Percentiles rank a stretch among this genome's conserved stretches.
These are phyloP conservation scores for Zaprionus gabonicus DNA, from an alignment of 1,140 invertebrate species.

Conservation along the genomic window DNA sequence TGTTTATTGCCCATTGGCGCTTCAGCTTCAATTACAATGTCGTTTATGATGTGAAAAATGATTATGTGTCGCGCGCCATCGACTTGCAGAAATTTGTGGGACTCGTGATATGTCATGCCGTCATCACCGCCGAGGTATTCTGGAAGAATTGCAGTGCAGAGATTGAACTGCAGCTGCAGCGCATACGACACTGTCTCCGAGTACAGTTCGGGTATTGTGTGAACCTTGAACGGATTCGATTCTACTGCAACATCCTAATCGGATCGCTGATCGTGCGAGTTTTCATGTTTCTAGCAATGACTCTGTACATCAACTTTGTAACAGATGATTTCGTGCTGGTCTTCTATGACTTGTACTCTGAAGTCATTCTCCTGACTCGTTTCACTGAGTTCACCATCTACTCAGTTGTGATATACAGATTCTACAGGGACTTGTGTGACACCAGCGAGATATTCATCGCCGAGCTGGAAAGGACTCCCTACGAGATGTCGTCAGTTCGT, in stretches of 20 bases:
- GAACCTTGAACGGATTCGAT: constrained; percentile 16
- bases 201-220: constrained; percentile 14
- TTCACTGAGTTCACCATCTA: constrained; percentile 53
- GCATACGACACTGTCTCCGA: constrained; percentile 7
- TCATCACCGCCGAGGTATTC: constrained; percentile 37
- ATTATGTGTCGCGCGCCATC: constrained; percentile 38
- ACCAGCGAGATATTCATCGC: constrained; percentile 13
- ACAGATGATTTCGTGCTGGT: constrained; percentile 2
- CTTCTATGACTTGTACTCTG: constrained; percentile 43
- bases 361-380: constrained; percentile 44
- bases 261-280: background rate
- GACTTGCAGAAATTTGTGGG: constrained; percentile 42
- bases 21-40: constrained; percentile 41
- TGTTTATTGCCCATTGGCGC: background rate
- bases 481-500: constrained; percentile 33
- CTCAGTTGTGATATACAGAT: constrained; percentile 23
- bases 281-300: background rate
- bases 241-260: constrained; percentile 36
- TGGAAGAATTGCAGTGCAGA: constrained; percentile 36
- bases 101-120: constrained; percentile 11
- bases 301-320: background rate
- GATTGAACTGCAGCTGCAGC: constrained; percentile 42
- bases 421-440: constrained; percentile 49
- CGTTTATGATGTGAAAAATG: constrained; percentile 23
- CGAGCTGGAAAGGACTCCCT: constrained; percentile 27